Evolutionary conservation across 64 coral and sea anemone genomes (phyloP), one percentile per base, ranked within the genome.

Genomic region (Porites australiensis): DNA sequence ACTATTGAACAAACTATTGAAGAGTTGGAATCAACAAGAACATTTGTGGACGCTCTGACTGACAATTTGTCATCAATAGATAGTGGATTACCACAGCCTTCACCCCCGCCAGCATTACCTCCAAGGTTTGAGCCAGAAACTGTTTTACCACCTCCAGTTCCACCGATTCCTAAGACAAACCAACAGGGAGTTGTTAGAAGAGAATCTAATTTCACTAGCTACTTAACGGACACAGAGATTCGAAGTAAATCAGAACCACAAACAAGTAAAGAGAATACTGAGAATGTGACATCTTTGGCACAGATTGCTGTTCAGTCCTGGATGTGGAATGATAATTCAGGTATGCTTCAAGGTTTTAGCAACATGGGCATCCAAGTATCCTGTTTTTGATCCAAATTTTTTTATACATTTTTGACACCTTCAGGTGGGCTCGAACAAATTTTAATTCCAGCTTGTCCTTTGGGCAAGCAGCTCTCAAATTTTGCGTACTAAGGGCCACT

Each of bases 281-380:
- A 76, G 11, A 76, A 50, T 76, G 82, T 37, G 27, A 37, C 88
- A 84, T 19, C 68, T 83, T 27, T 94, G 92, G 57, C 58, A 77
- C 58, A 50, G 19, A 22, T 49, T 50, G 63, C 16, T 22, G 51
- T 46, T 51, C 61, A 84, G 14, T 82, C 80, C 44, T 88, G 92
- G 75, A 70, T 94, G 14, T 94, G 92, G 92, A 94, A 89, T 68
- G 92, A 89, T 63, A 48, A 81, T 46, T 89, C 87, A 68, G 92
- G 92, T 94, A 47, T 88, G 64, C 75, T 37, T 37, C 27, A 37
- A 37, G 27, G 27, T 37, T 37, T 37, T 37, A 37, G 27, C 27
- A 37, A 37, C 27, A 37, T 37, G 27, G 27, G 27, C 27, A 37
- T 37, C 27, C 27, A 37, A 37, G 27, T 37, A 1, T 37, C 27